A percentile compares a stretch with the other conserved stretches of the same genome.
These are phyloP conservation scores for Metalampra italica DNA, from an alignment of 2,888 invertebrate genomes.

Conservation along the genomic window DNA sequence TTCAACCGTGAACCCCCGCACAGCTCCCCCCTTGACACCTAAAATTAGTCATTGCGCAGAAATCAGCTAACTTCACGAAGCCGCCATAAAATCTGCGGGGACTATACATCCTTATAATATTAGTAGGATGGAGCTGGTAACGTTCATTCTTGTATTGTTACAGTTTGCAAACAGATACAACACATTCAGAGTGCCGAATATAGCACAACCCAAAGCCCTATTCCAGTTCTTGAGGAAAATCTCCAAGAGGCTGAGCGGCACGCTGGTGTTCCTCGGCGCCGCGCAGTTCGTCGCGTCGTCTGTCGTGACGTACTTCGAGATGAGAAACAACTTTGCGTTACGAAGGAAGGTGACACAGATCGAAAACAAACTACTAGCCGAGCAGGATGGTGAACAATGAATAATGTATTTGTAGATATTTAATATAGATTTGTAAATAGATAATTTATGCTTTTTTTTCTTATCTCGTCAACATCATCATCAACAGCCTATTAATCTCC, in stretches of 20 bases:
- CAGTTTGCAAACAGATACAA: slow-evolving; percentile 80
- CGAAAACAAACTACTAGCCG: slow-evolving; percentile 40
- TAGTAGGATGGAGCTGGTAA: too few species aligned
- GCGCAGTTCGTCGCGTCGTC: slow-evolving; percentile 76
- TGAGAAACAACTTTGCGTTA: slow-evolving; percentile 64
- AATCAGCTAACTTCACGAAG: too few species aligned
- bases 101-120: too few species aligned
- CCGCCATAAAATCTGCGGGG: too few species aligned
- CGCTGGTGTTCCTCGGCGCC: slow-evolving; percentile 63
- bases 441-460: slow-evolving; percentile 10
- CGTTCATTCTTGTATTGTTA: slow-evolving; percentile 37
- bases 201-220: slow-evolving; percentile 74
- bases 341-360: slow-evolving; percentile 52
- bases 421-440: slow-evolving; percentile 19
- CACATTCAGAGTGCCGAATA: slow-evolving; percentile 81
- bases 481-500: too few species aligned
- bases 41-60: too few species aligned
- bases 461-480: slow-evolving; percentile 6
- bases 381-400: slow-evolving; percentile 14
- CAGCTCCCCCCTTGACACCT: too few species aligned
- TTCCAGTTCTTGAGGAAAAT: slow-evolving; percentile 73
- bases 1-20: too few species aligned
- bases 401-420: slow-evolving; percentile 4
- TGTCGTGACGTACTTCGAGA: slow-evolving; percentile 80
- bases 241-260: slow-evolving; percentile 72